Base-by-base conservation (phyloP, 1,140 invertebrate genomes). In the Zaprionus nigranus region DNA sequence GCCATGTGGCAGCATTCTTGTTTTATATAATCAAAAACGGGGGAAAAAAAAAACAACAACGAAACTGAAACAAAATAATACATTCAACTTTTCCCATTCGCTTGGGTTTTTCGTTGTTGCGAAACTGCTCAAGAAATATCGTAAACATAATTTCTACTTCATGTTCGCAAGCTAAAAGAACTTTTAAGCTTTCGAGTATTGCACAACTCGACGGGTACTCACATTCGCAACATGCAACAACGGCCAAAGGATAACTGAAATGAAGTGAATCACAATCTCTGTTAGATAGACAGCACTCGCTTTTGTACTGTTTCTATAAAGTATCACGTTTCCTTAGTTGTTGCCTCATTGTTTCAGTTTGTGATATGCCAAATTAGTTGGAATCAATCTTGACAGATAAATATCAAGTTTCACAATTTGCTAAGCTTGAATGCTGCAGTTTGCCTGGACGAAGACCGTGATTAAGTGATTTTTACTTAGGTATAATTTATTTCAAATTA, bases 1-100 rank as follows among this genome's bases (percentile, higher is more conserved):
- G 68, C 75, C 74, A 84, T 85, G 78, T 81, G 26, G 51, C 36
- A 30, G 66, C 66, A 75, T 81, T 78, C 75, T 64, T 79, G 65
- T 59, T 78, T 66, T 61, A 61, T 79, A 73, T 59, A 70, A 70
- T 70, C 64, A 60, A 57, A 68, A 75, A 17, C 12, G 5, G 17
- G 2, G 20, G 20, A 1, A 1, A 49, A 22, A 49, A 3, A 40
- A 26, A 53, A 40, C 40, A 43, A 5, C 43, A 38, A 40, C 40
- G n/a, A 5, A 24, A 30, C 38, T 40, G 38, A 40, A n/a, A 46
- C 40, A 62, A 60, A 62, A 63, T 63, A 63, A 71, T 65, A 60
- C 56, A 49, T 71, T 62, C 43, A 76, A 86, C 75, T 83, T 78
- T 65, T 74, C 36, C 54, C 53, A 65, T 72, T 70, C 24, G 24